Percentiles rank a stretch among this genome's conserved stretches.
phyloP scores from a whole-genome alignment of 2,113 vertebrate species.

The Cryptotis parvus region DNA sequence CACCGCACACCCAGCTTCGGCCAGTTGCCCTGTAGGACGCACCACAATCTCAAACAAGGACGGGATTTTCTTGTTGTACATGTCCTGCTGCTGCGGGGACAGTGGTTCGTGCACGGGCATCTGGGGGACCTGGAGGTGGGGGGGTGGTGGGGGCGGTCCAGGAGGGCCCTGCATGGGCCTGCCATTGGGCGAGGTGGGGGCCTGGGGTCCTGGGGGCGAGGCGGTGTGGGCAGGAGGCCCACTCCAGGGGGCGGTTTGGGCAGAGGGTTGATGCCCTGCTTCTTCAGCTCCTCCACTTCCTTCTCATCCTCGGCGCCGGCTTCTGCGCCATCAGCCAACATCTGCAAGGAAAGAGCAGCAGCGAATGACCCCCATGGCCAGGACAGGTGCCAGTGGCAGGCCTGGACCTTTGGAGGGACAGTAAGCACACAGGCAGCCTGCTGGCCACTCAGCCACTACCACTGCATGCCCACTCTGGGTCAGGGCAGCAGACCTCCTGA shows the following conservation, averaged over 20 bases:
- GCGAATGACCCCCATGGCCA: background rate
- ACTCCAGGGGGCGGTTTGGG: slow-evolving; percentile 96
- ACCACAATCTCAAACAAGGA: slow-evolving; percentile 97
- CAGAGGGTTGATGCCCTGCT: slow-evolving; percentile 96
- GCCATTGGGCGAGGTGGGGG: slow-evolving; percentile 86
- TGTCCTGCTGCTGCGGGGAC: slow-evolving; percentile 84
- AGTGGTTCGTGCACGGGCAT: slow-evolving; percentile 87
- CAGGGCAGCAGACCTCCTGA: too few relatives aligned
- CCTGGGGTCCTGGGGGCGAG: slow-evolving; percentile 93
- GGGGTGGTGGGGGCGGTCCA: slow-evolving; percentile 85
- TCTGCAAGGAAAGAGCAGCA: slow-evolving; percentile 81
- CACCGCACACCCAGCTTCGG: slow-evolving; percentile 95
- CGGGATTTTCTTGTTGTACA: slow-evolving; percentile 94
- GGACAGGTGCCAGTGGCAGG: too few relatives aligned
- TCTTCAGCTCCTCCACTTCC: slow-evolving; percentile 97
- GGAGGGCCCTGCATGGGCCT: slow-evolving; percentile 87
- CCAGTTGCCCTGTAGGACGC: slow-evolving; percentile 95
- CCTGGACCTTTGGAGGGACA: too few relatives aligned
- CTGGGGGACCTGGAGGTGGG: slow-evolving; percentile 83
- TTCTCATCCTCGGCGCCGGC: slow-evolving; percentile 97
- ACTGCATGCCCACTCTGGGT: too few relatives aligned
- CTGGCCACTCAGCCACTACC: too few relatives aligned
- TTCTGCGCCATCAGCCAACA: slow-evolving; percentile 95
- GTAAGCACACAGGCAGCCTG: too few relatives aligned
- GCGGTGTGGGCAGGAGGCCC: slow-evolving; percentile 93